Conservation (phyloP, 2,888 invertebrate species). For the Autographa gamma region DNA sequence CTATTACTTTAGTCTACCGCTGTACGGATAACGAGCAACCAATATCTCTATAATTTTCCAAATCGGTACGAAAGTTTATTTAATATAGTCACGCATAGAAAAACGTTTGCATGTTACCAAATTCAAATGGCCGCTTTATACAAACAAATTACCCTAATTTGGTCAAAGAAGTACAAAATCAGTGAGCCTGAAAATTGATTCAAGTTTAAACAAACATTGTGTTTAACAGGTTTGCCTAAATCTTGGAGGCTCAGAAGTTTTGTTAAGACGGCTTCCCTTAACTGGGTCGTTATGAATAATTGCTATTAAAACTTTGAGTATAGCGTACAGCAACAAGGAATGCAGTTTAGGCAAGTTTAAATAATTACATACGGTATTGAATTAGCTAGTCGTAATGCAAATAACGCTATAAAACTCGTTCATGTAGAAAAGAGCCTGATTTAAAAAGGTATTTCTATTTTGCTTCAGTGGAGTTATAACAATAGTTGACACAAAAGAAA, state of each 20-base stretch:
- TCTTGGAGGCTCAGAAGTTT: slow-evolving; percentile 15
- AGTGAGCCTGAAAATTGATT: slow-evolving; percentile 22
- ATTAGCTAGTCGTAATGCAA: neutral
- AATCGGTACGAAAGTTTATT: slow-evolving; percentile 37
- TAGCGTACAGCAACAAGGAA: slow-evolving; percentile 11
- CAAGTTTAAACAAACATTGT: slow-evolving; percentile 12
- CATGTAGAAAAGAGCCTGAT: neutral
- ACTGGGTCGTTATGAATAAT: slow-evolving; percentile 24
- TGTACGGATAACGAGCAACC: slow-evolving; percentile 27
- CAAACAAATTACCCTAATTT: slow-evolving; percentile 45
- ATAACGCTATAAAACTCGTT: neutral
- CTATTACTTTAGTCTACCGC: slow-evolving; percentile 28
- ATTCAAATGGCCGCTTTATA: slow-evolving; percentile 28
- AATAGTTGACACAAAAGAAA: slow-evolving; percentile 8
- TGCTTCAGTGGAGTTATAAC: neutral
- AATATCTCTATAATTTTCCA: slow-evolving; percentile 46
- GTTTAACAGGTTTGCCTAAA: slow-evolving; percentile 11
- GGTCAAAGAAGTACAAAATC: slow-evolving; percentile 27
- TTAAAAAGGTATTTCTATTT: slow-evolving; percentile 7
- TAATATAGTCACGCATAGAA: slow-evolving; percentile 43
- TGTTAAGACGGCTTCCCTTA: slow-evolving; percentile 6
- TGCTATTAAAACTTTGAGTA: slow-evolving; percentile 25
- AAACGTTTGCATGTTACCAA: slow-evolving; percentile 45
- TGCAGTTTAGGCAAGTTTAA: slow-evolving; percentile 9
- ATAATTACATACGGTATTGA: slow-evolving; percentile 12